Base-by-base conservation (phyloP, 1,140 invertebrate genomes). In the Caerostris extrusa region DNA sequence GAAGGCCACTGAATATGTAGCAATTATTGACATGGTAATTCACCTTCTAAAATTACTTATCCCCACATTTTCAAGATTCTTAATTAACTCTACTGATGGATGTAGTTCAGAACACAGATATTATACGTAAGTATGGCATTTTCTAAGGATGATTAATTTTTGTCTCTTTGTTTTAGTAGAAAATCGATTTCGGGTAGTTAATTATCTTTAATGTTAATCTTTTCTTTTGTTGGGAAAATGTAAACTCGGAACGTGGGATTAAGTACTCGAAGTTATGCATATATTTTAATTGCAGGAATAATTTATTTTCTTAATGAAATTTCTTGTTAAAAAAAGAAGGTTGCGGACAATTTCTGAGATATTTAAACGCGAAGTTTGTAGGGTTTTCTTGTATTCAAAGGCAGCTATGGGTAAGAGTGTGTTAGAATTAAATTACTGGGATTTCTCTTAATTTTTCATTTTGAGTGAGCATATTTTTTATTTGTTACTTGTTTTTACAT, bases 71-170 rank as follows among this genome's bases (percentile, higher is more conserved):
- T 90, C 88, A 69, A 56, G 88, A 19, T 77, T 77, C 55, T 90
- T 90, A 90, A 90, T 90, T 90, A 90, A 90, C 88, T 90, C n/a
- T 12, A 69, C 88, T 90, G 88, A 90, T 77, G 64, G 88, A 90
- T 90, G 88, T 71, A 58, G 88, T 71, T 77, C 53, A 61, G 88
- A 90, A 90, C 77, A 56, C 17, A 55, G 67, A 77, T 90, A 90
- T 69, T 57, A 57, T 69, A 19, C 83, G 17, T 4, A 57, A 12
- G 55, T 67, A 61, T 17, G 17, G 50, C 19, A 14, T 83, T 83
- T 85, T 58, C 17, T 8, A 85, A 60, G 88, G 53, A 90, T 90
- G 67, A 91, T 91, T 82, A 91, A 91, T 91, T 91, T 91, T 82
- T 81, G 77, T 81, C 69, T 53, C 77, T 82, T 81, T 81, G 83